phyloP scores from a whole-genome alignment of 2,113 vertebrate genomes.

The Etheostoma cragini region DNA sequence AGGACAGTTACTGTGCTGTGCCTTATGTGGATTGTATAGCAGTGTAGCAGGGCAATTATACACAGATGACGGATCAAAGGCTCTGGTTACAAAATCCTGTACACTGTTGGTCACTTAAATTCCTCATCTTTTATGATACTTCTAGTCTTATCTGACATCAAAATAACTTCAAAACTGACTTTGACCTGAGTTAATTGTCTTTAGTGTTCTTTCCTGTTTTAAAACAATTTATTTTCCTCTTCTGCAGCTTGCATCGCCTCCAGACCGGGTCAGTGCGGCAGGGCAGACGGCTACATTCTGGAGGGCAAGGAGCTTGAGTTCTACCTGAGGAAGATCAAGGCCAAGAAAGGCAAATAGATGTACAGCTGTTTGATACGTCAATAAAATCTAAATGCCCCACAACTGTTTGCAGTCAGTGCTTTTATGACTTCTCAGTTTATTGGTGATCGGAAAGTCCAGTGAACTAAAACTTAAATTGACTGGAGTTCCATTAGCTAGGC shows the following conservation, averaged over 20 bases:
- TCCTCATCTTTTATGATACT: background rate
- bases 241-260: slow-evolving; percentile 94
- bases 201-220: background rate
- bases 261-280: slow-evolving; percentile 96
- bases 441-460: background rate
- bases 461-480: background rate
- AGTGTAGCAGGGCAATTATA: background rate
- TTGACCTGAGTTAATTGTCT: background rate
- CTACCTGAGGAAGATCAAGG: slow-evolving; percentile 99
- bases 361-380: slow-evolving; percentile 83
- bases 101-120: background rate
- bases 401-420: slow-evolving; percentile 4
- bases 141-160: background rate
- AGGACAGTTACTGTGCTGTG: background rate
- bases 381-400: slow-evolving; percentile 78
- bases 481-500: background rate
- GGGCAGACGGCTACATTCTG: slow-evolving; percentile 95
- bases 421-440: background rate
- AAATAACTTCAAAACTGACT: background rate
- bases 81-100: background rate
- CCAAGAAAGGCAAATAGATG: slow-evolving; percentile 99
- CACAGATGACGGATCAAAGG: background rate
- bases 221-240: background rate
- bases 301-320: slow-evolving; percentile 98
- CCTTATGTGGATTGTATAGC: background rate